Conservation (phyloP, 2,113 vertebrate genomes). For the Alligator mississippiensis region DNA sequence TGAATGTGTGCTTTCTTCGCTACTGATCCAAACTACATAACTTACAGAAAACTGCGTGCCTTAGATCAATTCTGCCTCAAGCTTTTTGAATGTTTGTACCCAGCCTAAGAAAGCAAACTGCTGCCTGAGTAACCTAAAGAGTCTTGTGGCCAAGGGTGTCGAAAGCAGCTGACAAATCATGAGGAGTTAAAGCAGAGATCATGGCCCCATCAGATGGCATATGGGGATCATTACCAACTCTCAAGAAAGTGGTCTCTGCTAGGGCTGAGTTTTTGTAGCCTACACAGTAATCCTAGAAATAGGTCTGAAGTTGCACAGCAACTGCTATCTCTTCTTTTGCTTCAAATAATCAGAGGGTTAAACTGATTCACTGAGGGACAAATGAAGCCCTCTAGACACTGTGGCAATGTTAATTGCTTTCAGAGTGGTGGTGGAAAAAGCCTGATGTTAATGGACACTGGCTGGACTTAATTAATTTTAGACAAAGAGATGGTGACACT, state of each 20-base stretch:
- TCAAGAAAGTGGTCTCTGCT: neutral
- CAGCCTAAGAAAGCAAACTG: neutral
- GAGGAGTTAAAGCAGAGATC: neutral
- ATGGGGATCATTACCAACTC: constrained; percentile 5
- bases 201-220: neutral
- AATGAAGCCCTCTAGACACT: rapidly evolving
- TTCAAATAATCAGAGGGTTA: neutral
- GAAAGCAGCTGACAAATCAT: neutral
- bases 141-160: neutral
- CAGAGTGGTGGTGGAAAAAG: neutral
- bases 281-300: rapidly evolving
- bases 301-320: rapidly evolving
- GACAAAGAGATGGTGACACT: neutral
- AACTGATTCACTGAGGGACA: rapidly evolving
- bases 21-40: too few relatives aligned
- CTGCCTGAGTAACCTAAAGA: neutral
- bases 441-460: neutral
- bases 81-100: too few relatives aligned
- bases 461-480: constrained; percentile 17
- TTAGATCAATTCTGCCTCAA: too few relatives aligned
- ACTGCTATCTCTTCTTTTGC: neutral
- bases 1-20: too few relatives aligned
- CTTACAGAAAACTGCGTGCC: too few relatives aligned
- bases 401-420: neutral
- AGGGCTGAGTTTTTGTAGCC: neutral